phyloP scores from a whole-genome alignment of 2,888 invertebrate species.

The Polyommatus icarus region DNA sequence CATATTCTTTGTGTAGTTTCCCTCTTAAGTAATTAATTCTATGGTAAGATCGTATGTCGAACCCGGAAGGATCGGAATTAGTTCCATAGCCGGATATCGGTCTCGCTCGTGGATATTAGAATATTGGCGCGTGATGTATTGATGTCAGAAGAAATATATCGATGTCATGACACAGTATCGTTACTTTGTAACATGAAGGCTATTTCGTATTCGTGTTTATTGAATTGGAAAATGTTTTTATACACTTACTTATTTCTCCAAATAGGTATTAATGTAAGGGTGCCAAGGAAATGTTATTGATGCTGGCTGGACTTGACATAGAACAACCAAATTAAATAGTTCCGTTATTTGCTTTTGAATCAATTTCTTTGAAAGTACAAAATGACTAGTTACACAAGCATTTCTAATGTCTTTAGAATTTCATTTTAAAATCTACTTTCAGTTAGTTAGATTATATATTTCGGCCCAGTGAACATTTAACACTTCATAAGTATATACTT shows the following conservation, averaged over 20 bases:
- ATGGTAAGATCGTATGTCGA: constrained; percentile 10
- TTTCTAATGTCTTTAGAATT: too few relatives aligned
- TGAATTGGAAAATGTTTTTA: neutral
- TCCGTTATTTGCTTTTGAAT: too few relatives aligned
- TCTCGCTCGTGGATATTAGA: neutral
- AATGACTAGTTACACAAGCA: too few relatives aligned
- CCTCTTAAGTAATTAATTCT: neutral
- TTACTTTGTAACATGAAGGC: neutral
- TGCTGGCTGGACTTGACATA: too few relatives aligned
- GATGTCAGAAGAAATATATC: constrained; percentile 1
- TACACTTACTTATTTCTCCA: neutral
- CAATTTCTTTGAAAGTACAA: too few relatives aligned
- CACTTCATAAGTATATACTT: too few relatives aligned
- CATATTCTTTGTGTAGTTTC: neutral
- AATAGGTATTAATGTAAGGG: neutral
- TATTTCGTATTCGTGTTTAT: neutral
- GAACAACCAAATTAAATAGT: too few relatives aligned
- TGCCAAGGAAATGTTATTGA: too few relatives aligned
- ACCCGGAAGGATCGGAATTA: neutral
- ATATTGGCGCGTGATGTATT: constrained; percentile 5
- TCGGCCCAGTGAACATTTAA: too few relatives aligned
- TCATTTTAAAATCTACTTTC: too few relatives aligned
- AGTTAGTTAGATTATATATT: too few relatives aligned
- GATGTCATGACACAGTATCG: neutral
- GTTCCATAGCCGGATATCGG: constrained; percentile 9